Base-by-base conservation (phyloP, 1,140 invertebrate species). In the honey bee (Apis mellifera) region DNA sequence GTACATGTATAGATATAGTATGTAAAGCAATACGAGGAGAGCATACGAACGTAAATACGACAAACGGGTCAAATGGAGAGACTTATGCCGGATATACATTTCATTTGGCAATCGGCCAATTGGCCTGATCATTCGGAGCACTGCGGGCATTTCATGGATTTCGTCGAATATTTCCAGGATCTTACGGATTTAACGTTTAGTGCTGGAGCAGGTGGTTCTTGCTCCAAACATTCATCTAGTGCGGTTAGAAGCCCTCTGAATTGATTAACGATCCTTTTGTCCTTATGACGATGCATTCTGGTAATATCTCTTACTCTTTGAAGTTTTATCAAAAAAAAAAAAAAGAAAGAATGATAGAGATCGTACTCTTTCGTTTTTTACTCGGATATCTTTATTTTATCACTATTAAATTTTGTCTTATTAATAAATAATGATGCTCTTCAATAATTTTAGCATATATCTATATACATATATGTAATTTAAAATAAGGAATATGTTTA, bases 61-160 rank as follows among this genome's bases (percentile, higher is more conserved):
- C 75, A 75, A 83, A 84, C 78, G 48, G 48, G 64, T 65, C 76
- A 57, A 88, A 90, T 88, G 86, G 89, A 85, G 62, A 84, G 90
- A 90, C 90, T 92, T 91, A 92, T 89, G 86, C 21, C 69, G 86
- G 90, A 92, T 91, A 90, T 92, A 91, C 91, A 94, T 93, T 94
- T 93, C 90, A 93, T 93, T 93, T 94, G 92, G 93, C 89, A 42
- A 79, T 78, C 55, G 79, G 90, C 92, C 93, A 94, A 93, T 93
- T 92, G 92, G 90, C 89, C 78, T 88, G 86, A 94, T 93, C 89
- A 90, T 68, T 74, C 76, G 74, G 66, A 84, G 72, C 85, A 83
- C 83, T 90, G 89, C 84, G 90, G 87, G 65, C 83, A 86, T 93
- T 93, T 90, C 89, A 91, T 83, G 89, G 90, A 93, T 92, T 82